Conservation (phyloP, 2,113 vertebrate genomes). For the Amphiprion ocellaris region DNA sequence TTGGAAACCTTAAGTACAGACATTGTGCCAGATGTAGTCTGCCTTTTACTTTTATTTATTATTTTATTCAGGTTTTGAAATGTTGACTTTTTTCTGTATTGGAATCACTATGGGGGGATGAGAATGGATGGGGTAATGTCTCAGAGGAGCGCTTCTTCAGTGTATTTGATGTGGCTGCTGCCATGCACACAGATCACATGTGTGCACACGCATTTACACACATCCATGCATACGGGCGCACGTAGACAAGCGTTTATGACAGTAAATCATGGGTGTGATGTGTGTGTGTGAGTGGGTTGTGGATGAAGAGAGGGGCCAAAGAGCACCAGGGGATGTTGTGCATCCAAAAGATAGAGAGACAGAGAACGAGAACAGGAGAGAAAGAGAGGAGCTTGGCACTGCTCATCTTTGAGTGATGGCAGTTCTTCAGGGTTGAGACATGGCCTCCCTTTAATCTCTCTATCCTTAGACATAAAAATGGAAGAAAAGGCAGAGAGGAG, state of each 20-base stretch:
- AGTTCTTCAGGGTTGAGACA: conserved; percentile 67
- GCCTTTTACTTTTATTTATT: conserved; percentile 74
- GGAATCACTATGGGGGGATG: conserved; percentile 63
- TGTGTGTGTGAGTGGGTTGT: conserved; percentile 52
- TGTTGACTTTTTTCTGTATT: conserved; percentile 59
- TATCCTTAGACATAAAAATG: conserved; percentile 73
- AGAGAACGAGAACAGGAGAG: conserved; percentile 39
- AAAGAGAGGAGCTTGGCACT: conserved; percentile 66
- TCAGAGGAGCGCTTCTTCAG: conserved; percentile 56
- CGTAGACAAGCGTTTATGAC: conserved; percentile 45
- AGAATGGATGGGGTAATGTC: conserved; percentile 70
- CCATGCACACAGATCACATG: conserved; percentile 58
- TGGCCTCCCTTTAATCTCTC: conserved; percentile 76
- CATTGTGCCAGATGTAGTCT: conserved; percentile 77
- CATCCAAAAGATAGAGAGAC: conserved; percentile 50
- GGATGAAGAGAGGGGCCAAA: conserved; percentile 53
- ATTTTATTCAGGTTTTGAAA: conserved; percentile 68
- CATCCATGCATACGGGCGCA: conserved; percentile 25
- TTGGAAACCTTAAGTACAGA: conserved; percentile 79
- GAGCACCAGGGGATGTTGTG: conserved; percentile 63
- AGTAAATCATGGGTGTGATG: conserved; percentile 64
- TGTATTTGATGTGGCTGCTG: conserved; percentile 75
- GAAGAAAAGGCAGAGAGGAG: conserved; percentile 55
- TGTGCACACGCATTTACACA: conserved; percentile 40
- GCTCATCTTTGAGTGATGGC: conserved; percentile 73